These are phyloP conservation scores for Spea hammondii DNA, from an alignment of 2,797 vertebrate species.

Conservation along the genomic window DNA sequence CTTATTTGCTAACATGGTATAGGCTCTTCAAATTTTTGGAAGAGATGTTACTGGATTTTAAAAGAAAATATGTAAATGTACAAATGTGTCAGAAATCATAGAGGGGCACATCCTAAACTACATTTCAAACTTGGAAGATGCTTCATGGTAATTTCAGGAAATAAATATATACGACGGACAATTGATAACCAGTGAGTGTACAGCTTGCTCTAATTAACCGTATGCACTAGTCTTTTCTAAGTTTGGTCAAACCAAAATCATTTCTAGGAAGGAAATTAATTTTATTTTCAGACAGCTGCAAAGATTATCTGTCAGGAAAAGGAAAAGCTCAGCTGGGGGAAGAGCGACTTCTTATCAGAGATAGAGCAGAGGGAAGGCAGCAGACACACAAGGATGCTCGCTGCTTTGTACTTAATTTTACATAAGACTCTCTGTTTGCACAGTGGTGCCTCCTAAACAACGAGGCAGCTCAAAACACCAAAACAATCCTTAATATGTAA, in stretches of 20 bases:
- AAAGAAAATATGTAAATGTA: too few relatives aligned
- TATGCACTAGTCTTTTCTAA: constrained; percentile 9
- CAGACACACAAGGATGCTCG: neutral
- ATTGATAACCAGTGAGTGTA: constrained; percentile 10
- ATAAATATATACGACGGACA: neutral
- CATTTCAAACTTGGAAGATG: too few relatives aligned
- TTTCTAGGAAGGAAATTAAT: constrained; percentile 36
- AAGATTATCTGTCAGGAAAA: constrained; percentile 47
- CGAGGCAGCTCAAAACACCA: neutral
- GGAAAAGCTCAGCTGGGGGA: constrained; percentile 39
- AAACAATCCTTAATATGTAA: neutral
- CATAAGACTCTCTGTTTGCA: constrained; percentile 35
- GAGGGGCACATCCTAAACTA: too few relatives aligned
- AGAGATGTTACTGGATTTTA: too few relatives aligned
- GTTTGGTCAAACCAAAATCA: constrained; percentile 13
- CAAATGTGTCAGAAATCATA: too few relatives aligned
- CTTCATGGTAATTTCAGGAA: too few relatives aligned
- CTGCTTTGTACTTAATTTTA: constrained; percentile 30
- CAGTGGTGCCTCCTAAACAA: constrained; percentile 11
- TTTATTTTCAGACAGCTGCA: constrained; percentile 54
- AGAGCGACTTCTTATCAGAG: constrained; percentile 32
- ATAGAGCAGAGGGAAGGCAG: neutral
- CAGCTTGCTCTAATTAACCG: constrained; percentile 22
- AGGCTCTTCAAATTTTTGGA: too few relatives aligned
- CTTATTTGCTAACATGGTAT: too few relatives aligned